Base-by-base conservation (phyloP, 2,888 invertebrate genomes). In the Phyllotreta striolata region DNA sequence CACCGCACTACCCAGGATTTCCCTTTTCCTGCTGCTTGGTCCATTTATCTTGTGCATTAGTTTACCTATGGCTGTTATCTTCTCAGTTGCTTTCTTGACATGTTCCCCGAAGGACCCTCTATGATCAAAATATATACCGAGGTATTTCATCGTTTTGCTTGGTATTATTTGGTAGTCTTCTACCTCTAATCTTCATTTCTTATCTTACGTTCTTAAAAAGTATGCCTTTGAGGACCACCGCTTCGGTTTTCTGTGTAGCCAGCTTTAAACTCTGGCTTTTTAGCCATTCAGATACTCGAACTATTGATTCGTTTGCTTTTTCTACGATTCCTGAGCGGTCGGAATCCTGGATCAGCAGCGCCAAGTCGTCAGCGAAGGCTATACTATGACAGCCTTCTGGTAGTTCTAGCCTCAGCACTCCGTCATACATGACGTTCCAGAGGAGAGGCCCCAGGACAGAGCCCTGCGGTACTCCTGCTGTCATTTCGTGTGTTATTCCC, bases 31-130 rank as follows among this genome's bases (percentile, higher is more conserved):
- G 3, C 40, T 38, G n/a, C 51, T 39, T 6, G 58, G 34, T 39
- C 63, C 64, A n/a, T 56, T 46, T 39, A 51, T 54, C 9, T 61
- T 68, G 3, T 62, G 62, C 43, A 66, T 54, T 7, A 68, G 8
- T 41, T 55, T 55, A 8, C 46, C 37, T 14, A 68, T 13, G 6
- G 44, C 38, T 0, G 14, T 43, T 44, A 24, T 24, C 24, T 57
- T 64, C 8, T 60, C 55, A 6, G 10, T 13, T 6, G 47, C 38
- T 44, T 39, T 49, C 7, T 14, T 54, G n/a, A 55, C 38, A 13
- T 64, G 60, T 38, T 38, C 41, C 6, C 41, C 34, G 10, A 58
- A 61, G 8, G 4, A 55, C 13, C 2, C 24, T 24, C 24, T 24
- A 4, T 55, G 40, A 14, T 64, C 64, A n/a, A 65, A n/a, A 41